Percentiles rank a stretch among this genome's conserved stretches.
These are phyloP conservation scores for Artibeus jamaicensis DNA, from an alignment of 2,797 vertebrate species.

Conservation along the genomic window DNA sequence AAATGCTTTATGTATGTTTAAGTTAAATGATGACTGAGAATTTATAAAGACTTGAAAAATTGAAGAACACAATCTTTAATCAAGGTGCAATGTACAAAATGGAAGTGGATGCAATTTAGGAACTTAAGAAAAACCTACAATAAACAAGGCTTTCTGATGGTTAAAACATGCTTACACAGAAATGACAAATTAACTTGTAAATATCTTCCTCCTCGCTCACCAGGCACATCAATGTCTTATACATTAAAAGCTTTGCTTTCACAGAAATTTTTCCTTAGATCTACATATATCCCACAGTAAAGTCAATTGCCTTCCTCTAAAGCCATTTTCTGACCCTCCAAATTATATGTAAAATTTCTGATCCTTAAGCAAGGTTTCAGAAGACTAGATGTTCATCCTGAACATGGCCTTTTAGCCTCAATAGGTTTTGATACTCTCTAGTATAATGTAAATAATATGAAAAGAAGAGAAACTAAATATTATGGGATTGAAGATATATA, in stretches of 20 bases:
- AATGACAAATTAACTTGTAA: constrained; percentile 43
- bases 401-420: background rate
- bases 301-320: constrained; percentile 9
- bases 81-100: constrained; percentile 8
- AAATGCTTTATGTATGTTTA: constrained; percentile 40
- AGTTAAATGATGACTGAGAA: constrained; percentile 22
- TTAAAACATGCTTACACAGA: background rate
- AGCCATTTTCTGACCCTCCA: background rate
- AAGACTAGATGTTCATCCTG: background rate
- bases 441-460: constrained; percentile 41
- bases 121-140: constrained; percentile 34
- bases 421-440: constrained; percentile 12
- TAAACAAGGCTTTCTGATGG: background rate
- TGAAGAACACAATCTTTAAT: constrained; percentile 26
- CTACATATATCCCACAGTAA: background rate
- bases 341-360: constrained; percentile 36
- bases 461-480: constrained; percentile 38
- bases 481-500: constrained; percentile 14
- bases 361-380: constrained; percentile 29
- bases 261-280: constrained; percentile 14
- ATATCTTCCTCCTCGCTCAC: background rate
- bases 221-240: background rate
- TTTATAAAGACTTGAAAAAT: background rate
- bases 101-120: constrained; percentile 30
- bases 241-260: constrained; percentile 22